These are phyloP conservation scores for Caloenas nicobarica DNA, from an alignment of 2,113 vertebrate species.

Conservation along the genomic window DNA sequence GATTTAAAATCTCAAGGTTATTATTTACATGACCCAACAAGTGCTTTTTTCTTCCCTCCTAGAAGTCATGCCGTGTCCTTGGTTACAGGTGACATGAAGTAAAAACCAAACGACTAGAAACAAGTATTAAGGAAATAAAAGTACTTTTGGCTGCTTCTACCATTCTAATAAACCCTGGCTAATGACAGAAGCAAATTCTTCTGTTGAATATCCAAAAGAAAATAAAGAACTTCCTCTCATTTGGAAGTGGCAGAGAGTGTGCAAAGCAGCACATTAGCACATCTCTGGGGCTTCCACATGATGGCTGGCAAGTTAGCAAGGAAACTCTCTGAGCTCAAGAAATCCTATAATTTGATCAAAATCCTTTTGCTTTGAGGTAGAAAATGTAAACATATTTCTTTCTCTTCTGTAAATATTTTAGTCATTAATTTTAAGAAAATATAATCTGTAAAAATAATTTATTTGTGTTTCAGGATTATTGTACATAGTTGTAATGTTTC, in stretches of 20 bases:
- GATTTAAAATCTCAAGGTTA: background rate
- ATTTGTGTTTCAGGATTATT: background rate
- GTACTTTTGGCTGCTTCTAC: background rate
- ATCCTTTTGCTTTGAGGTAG: background rate
- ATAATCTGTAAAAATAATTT: background rate
- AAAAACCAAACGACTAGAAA: background rate
- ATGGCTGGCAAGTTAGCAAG: background rate
- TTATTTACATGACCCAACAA: background rate
- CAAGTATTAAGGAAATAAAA: background rate
- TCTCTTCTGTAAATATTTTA: background rate
- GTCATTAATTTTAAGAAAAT: background rate
- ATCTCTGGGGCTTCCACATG: background rate
- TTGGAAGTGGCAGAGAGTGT: background rate
- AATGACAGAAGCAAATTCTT: background rate
- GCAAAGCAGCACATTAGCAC: background rate
- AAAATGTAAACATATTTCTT: background rate
- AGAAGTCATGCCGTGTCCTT: background rate
- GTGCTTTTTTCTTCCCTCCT: background rate
- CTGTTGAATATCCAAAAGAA: background rate
- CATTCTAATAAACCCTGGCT: background rate
- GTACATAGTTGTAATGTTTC: background rate
- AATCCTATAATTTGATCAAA: background rate
- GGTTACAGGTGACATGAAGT: background rate
- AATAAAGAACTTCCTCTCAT: background rate
- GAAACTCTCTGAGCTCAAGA: background rate